Percentiles rank a stretch among this genome's conserved stretches.
Conservation (phyloP, 2,888 invertebrate species). For the Oscheius sp. region DNA sequence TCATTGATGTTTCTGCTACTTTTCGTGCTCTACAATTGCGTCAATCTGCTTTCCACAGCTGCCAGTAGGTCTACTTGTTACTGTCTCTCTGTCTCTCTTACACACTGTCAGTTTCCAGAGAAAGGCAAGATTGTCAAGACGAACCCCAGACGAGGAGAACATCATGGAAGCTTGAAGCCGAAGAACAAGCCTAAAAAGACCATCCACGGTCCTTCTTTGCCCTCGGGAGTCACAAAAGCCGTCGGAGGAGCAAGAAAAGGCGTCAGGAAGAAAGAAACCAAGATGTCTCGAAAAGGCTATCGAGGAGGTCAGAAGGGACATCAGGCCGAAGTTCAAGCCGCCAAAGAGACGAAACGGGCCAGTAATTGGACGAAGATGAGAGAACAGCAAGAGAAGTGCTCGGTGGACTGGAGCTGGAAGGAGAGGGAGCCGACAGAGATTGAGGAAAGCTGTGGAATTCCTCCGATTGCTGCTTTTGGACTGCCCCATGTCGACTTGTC, state of each 20-base stretch:
- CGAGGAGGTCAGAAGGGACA: slow-evolving; percentile 1
- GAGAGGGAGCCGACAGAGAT: slow-evolving; percentile 3
- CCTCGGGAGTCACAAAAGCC: slow-evolving; percentile 16
- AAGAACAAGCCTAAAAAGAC: too few relatives aligned
- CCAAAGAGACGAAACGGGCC: slow-evolving; percentile 1
- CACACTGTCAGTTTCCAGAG: too few relatives aligned
- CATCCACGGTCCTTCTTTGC: background rate
- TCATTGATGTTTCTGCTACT: too few relatives aligned
- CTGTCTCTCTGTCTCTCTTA: too few relatives aligned
- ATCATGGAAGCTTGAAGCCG: too few relatives aligned
- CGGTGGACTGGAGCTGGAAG: slow-evolving; percentile 25
- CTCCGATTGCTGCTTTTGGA: background rate
- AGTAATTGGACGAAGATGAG: background rate
- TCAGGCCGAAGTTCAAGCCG: slow-evolving; percentile 4
- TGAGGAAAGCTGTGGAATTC: slow-evolving; percentile 2
- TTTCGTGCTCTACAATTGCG: too few relatives aligned
- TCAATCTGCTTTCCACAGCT: too few relatives aligned
- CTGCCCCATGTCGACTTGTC: slow-evolving; percentile 13
- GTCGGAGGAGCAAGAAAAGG: slow-evolving; percentile 10
- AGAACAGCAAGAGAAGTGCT: background rate
- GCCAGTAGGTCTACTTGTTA: too few relatives aligned
- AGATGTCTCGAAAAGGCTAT: background rate
- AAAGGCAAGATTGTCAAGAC: too few relatives aligned
- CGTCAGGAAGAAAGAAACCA: slow-evolving; percentile 25
- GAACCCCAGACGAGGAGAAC: too few relatives aligned